These are phyloP conservation scores for Clitarchus hookeri DNA, from an alignment of 2,888 invertebrate genomes.

Conservation along the genomic window DNA sequence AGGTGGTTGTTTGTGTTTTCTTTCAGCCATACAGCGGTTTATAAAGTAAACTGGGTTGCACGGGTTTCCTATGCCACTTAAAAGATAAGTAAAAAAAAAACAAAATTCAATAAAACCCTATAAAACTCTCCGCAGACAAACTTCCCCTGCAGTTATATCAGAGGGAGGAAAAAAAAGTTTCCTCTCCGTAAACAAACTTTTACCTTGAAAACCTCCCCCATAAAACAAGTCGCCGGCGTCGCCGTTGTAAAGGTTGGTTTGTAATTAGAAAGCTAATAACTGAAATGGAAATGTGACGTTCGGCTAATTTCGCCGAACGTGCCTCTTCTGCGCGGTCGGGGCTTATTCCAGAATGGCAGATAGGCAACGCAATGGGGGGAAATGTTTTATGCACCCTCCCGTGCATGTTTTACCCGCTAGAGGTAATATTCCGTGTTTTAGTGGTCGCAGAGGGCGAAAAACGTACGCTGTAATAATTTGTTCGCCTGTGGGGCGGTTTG, in stretches of 20 bases:
- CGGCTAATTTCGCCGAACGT: not conserved
- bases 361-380: not conserved
- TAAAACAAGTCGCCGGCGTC: not conserved
- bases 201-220: not conserved
- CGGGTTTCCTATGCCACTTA: no score
- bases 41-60: no score
- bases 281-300: not conserved
- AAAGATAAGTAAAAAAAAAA: no score
- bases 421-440: slow-evolving; percentile 4
- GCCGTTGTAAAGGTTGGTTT: not conserved
- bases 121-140: no score
- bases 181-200: not conserved
- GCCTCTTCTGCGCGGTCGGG: not conserved
- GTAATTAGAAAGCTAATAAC: not conserved
- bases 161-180: not conserved
- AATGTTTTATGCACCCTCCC: slow-evolving; percentile 1
- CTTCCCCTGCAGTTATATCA: no score
- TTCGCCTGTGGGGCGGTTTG: not conserved
- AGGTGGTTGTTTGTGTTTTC: no score
- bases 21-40: no score
- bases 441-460: not conserved
- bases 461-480: not conserved
- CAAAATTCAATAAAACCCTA: no score
- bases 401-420: not conserved
- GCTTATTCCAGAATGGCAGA: not conserved